Evolutionary conservation across 2,113 vertebrate species (phyloP).

Genomic region (Tamias sibiricus): DNA sequence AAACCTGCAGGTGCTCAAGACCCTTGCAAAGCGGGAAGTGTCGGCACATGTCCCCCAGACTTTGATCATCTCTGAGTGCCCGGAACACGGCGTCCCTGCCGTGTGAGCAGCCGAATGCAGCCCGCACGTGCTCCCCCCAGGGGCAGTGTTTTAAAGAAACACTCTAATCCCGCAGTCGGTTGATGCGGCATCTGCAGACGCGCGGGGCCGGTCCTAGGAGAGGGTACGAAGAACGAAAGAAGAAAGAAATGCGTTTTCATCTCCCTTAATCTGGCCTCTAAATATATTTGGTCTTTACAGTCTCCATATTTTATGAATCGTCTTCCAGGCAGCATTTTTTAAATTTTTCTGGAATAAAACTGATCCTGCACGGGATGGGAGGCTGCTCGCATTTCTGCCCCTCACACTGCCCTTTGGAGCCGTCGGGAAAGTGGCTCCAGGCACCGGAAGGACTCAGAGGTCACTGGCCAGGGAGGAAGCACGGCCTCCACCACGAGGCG

Average conservation of each 20-base stretch:
- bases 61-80: background rate
- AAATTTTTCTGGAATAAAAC: conserved; percentile 39
- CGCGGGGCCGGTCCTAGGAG: background rate
- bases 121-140: too few relatives aligned
- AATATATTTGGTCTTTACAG: conserved; percentile 12
- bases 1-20: background rate
- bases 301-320: conserved; percentile 13
- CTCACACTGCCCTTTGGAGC: background rate
- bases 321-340: conserved; percentile 17
- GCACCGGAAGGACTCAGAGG: too few relatives aligned
- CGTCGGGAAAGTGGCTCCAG: background rate
- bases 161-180: too few relatives aligned
- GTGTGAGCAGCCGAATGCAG: too few relatives aligned
- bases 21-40: background rate
- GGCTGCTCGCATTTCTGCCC: background rate
- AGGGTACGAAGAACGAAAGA: background rate
- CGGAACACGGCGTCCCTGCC: background rate
- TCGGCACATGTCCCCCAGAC: background rate
- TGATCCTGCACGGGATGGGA: background rate
- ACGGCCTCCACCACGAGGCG: too few relatives aligned
- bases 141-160: background rate
- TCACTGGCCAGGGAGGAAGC: too few relatives aligned
- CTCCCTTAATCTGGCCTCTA: background rate
- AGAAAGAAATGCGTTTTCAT: background rate
- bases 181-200: background rate